Base-by-base conservation (phyloP, 2,797 vertebrate species). In the Epinephelus malabaricus region DNA sequence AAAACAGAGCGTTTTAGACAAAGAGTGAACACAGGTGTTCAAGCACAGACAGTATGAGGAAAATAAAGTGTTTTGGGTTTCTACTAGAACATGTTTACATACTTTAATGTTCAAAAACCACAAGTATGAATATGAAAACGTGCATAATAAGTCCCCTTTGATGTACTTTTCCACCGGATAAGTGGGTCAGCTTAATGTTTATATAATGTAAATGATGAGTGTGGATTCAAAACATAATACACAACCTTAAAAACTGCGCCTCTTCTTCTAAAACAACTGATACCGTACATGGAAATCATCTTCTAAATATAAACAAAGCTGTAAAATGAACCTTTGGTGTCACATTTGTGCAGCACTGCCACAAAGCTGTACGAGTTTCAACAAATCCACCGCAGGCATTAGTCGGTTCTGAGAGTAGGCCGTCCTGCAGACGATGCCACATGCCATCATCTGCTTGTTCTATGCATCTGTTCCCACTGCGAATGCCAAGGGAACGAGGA, bases 381-480 rank as follows among this genome's bases (percentile, higher is more conserved):
- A 74, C 54, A 3, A 83, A 62, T 69, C 27, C 21, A 58, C 51
- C 47, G 2, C 11, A 0, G 69, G 50, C 27, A 17, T 83, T 76
- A 67, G 81, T 82, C 63, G 63, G 62, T 64, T 79, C 79, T 38
- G 66, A 77, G 70, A 82, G 85, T 38, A 58, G 67, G 85, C 85
- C 4, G 38, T 83, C 67, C 79, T 66, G 19, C 81, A 38, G 80
- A 53, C 79, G 73, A 0, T 19, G 83, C 87, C 90, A 84, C 86
- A 86, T 88, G 89, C 87, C 78, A 7, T 90, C 85, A 49, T 81
- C 86, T 10, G 70, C 89, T 87, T 64, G 82, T 86, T 87, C 81
- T 73, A 76, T 83, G 87, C 90, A 90, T 94, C 93, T 92, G 86
- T 86, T 92, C 88, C 87, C 84, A 55, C 82, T 79, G 83, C 9